These are phyloP conservation scores for Craterocephalus amniculus DNA, from an alignment of 2,797 vertebrate genomes.

Conservation along the genomic window DNA sequence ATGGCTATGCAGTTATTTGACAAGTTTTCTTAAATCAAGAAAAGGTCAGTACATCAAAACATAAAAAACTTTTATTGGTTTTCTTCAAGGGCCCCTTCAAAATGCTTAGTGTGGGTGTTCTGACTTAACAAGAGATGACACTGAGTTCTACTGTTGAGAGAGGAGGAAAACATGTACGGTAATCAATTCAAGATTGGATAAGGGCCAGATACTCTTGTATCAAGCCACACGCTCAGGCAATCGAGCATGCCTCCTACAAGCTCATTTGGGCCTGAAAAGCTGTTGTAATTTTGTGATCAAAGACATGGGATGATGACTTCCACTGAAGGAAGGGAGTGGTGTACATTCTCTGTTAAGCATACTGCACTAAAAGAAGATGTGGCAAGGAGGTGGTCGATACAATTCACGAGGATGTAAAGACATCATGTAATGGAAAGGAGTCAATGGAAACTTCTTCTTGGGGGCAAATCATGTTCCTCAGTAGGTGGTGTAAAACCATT, in stretches of 20 bases:
- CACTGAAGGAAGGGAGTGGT: conserved; percentile 12
- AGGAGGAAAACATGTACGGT: conserved; percentile 13
- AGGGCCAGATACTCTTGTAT: conserved; percentile 17
- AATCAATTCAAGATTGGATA: conserved; percentile 39
- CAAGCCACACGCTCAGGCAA: background rate
- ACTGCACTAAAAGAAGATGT: conserved; percentile 20
- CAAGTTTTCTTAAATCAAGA: background rate
- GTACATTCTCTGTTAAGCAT: background rate
- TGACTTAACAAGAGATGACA: background rate
- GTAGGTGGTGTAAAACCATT: conserved; percentile 29
- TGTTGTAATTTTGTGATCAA: conserved; percentile 26
- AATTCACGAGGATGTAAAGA: conserved; percentile 34
- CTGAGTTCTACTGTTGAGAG: conserved; percentile 14
- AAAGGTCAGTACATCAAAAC: background rate
- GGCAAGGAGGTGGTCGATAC: conserved; percentile 34
- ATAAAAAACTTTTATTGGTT: background rate
- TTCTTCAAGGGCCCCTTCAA: background rate
- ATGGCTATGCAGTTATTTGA: background rate
- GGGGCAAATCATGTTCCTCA: conserved; percentile 36
- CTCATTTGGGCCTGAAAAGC: conserved; percentile 31
- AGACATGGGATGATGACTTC: conserved; percentile 19
- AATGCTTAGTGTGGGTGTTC: background rate
- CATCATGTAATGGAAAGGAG: conserved; percentile 27
- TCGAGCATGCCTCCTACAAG: conserved; percentile 3
- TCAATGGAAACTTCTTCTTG: conserved; percentile 12